Evolutionary conservation across 2,113 vertebrate genomes (phyloP), one percentile per base, ranked within the genome.

Genomic region (Cervus canadensis): DNA sequence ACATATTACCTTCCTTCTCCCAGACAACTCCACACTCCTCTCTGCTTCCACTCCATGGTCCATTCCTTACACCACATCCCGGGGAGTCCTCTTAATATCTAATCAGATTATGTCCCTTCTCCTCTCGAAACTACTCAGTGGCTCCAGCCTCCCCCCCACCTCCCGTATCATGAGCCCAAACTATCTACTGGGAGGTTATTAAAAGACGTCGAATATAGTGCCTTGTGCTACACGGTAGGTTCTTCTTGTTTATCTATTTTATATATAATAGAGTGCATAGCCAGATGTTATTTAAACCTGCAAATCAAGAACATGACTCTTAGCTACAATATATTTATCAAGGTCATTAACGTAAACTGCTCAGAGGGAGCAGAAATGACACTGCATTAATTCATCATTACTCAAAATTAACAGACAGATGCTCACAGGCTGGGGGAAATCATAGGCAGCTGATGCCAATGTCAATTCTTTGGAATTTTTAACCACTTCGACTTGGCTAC

Each of bases 341-440:
- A 0, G 1, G 15, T 62, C 12, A 3, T 30, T 59, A 23, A 36
- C 0, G 7, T 33, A 21, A 48, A 45, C 3, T 12, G 30, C 45
- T 85, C 91, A 8, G 33, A 87, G 23, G 54, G 30, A 74, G 82
- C 71, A 56, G 94, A 89, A 78, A n/a, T 13, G 5, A 52, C 48
- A 3, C 9, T 30, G 28, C 1, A 5, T 36, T n/a, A 48, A 36
- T 50, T 28, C 23, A 10, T 52, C 16, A 3, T 40, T 7, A 30
- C 86, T 21, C n/a, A 48, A 6, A 45, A 28, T 16, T 71, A 71
- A 26, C 5, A 14, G 62, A 84, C n/a, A 25, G 86, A 14, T 23
- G 17, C 33, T 13, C 2, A 5, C 14, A 28, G 60, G 25, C 92
- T 54, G 64, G 36, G 25, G 36, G 26, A 19, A 45, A 45, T 15